Conservation (phyloP, 1,140 invertebrate species). For the Pararge aegeria region DNA sequence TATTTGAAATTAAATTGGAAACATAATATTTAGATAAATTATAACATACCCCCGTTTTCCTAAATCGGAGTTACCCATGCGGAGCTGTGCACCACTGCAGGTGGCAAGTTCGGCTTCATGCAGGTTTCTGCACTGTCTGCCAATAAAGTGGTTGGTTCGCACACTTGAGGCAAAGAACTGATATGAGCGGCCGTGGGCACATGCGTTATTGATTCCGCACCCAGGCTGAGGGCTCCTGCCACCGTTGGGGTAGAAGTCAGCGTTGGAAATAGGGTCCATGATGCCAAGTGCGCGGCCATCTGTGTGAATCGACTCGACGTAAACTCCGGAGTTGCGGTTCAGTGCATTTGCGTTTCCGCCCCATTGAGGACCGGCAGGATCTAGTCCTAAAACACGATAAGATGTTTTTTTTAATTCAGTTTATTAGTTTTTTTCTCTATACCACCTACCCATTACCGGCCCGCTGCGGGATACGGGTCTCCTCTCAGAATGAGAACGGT, state of each 20-base stretch:
- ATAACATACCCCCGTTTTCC: conserved; percentile 23
- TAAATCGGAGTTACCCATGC: conserved; percentile 56
- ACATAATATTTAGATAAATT: no score
- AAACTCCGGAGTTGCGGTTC: conserved; percentile 75
- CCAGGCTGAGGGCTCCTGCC: conserved; percentile 83
- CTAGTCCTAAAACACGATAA: conserved; percentile 75
- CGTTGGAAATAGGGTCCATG: conserved; percentile 54
- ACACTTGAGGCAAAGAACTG: conserved; percentile 80
- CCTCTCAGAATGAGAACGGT: no score
- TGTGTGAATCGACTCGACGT: conserved; percentile 83
- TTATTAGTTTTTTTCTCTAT: neutral
- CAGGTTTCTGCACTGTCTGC: conserved; percentile 55
- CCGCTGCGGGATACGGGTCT: no score
- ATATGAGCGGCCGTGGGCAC: conserved; percentile 78
- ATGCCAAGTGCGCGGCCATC: conserved; percentile 74
- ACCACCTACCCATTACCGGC: no score
- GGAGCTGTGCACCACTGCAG: conserved; percentile 43
- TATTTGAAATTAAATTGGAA: no score
- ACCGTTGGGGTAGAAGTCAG: conserved; percentile 82
- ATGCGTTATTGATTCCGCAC: conserved; percentile 77
- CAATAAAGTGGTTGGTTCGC: conserved; percentile 61
- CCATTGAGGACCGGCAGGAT: conserved; percentile 83
- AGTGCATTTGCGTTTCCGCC: conserved; percentile 39
- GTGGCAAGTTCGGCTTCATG: conserved; percentile 38
- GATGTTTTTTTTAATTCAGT: neutral